phyloP scores from a whole-genome alignment of 2,888 invertebrate genomes.

The Nomada flava region DNA sequence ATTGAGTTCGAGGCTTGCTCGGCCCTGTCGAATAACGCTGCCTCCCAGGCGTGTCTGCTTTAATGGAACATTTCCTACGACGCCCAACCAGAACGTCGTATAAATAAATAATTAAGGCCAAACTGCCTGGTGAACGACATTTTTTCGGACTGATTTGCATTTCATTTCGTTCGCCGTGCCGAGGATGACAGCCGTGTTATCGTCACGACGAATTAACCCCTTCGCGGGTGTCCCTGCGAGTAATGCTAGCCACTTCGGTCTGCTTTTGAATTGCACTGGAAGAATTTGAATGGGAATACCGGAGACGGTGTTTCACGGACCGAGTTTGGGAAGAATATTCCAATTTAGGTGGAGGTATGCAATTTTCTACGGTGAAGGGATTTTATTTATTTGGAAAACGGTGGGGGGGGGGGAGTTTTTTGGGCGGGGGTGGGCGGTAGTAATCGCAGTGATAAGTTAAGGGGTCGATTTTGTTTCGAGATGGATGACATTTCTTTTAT shows the following conservation, averaged over 20 bases:
- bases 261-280: slow-evolving; percentile 34
- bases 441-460: too few species aligned
- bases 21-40: slow-evolving; percentile 71
- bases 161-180: slow-evolving; percentile 27
- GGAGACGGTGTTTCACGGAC: slow-evolving; percentile 3
- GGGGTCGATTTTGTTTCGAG: too few species aligned
- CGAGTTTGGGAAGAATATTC: slow-evolving; percentile 21
- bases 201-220: slow-evolving; percentile 39
- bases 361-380: not conserved
- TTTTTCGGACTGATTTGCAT: slow-evolving; percentile 46
- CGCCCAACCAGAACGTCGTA: slow-evolving; percentile 24
- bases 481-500: too few species aligned
- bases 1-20: slow-evolving; percentile 76
- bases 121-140: slow-evolving; percentile 34
- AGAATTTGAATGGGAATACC: slow-evolving; percentile 40
- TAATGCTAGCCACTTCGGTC: slow-evolving; percentile 11
- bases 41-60: slow-evolving; percentile 58
- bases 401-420: not conserved
- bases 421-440: too few species aligned
- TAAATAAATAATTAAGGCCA: slow-evolving; percentile 64
- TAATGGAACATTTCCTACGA: slow-evolving; percentile 62
- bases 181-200: slow-evolving; percentile 15
- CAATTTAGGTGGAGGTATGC: slow-evolving; percentile 23
- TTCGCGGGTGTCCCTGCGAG: not conserved
- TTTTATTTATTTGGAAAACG: not conserved